These are phyloP conservation scores for Empis stercorea DNA, from an alignment of 2,888 invertebrate genomes.

Conservation along the genomic window DNA sequence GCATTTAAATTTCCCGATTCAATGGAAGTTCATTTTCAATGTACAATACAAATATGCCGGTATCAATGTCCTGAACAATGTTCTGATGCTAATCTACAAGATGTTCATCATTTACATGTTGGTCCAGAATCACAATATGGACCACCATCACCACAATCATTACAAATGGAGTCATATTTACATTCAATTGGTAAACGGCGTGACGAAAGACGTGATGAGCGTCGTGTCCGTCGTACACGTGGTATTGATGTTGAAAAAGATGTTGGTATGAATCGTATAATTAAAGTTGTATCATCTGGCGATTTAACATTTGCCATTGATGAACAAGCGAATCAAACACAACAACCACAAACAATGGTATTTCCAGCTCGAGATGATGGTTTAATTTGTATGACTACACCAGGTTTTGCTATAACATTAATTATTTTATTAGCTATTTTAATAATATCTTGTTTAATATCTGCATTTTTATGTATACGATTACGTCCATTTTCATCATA, in stretches of 20 bases:
- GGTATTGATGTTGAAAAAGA: constrained; percentile 53
- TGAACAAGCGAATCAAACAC: constrained; percentile 46
- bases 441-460: constrained; percentile 71
- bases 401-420: constrained; percentile 80
- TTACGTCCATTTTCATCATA: constrained; percentile 55
- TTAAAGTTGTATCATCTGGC: constrained; percentile 82
- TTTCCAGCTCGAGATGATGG: constrained; percentile 56
- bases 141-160: constrained; percentile 47
- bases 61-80: constrained; percentile 90
- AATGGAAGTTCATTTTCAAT: constrained; percentile 93
- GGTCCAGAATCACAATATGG: constrained; percentile 54
- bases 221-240: constrained; percentile 53
- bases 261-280: constrained; percentile 79
- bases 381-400: constrained; percentile 85
- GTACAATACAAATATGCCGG: constrained; percentile 86
- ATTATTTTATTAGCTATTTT: constrained; percentile 71
- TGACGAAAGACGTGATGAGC: constrained; percentile 45
- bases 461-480: constrained; percentile 72
- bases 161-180: constrained; percentile 49
- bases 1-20: constrained; percentile 94
- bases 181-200: constrained; percentile 50
- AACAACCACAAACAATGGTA: constrained; percentile 53
- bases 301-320: constrained; percentile 76
- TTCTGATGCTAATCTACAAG: constrained; percentile 49
- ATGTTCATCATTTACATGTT: constrained; percentile 42